A percentile compares a stretch with the other conserved stretches of the same genome.
phyloP scores from a whole-genome alignment of 2,797 vertebrate genomes.

The Mycteria americana region DNA sequence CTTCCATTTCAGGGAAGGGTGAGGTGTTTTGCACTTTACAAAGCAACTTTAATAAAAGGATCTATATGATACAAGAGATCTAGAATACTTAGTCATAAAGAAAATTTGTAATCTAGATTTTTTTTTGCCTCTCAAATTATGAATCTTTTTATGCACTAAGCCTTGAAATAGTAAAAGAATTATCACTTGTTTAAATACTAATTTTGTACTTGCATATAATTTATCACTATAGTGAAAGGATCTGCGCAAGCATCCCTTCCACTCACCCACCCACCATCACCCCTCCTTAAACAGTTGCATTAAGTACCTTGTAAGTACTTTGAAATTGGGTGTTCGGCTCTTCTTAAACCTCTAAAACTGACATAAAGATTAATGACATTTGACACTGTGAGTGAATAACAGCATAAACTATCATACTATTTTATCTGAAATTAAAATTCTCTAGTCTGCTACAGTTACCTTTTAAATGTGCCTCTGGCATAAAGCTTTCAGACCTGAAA shows the following conservation, averaged over 20 bases:
- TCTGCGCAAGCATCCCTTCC: background rate
- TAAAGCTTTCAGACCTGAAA: conserved; percentile 1
- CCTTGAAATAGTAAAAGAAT: background rate
- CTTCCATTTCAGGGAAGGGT: background rate
- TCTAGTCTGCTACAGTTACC: background rate
- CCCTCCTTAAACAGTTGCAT: conserved; percentile 5
- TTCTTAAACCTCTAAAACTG: conserved; percentile 67
- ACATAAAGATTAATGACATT: conserved; percentile 77
- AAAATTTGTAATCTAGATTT: background rate
- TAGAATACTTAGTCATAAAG: background rate
- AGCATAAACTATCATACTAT: conserved; percentile 62
- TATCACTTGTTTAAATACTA: background rate
- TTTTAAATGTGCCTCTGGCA: background rate
- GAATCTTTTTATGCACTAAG: background rate
- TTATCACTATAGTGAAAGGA: background rate
- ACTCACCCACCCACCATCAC: background rate
- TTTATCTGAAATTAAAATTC: conserved; percentile 37
- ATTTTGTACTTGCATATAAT: background rate
- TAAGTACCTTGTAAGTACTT: conserved; percentile 71
- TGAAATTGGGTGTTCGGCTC: conserved; percentile 71
- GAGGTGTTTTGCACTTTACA: background rate
- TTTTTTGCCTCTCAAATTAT: background rate
- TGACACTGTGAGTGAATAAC: conserved; percentile 64
- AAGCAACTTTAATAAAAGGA: background rate
- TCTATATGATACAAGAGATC: background rate